These are phyloP conservation scores for Acronicta aceris DNA, from an alignment of 2,888 invertebrate genomes.

Conservation along the genomic window DNA sequence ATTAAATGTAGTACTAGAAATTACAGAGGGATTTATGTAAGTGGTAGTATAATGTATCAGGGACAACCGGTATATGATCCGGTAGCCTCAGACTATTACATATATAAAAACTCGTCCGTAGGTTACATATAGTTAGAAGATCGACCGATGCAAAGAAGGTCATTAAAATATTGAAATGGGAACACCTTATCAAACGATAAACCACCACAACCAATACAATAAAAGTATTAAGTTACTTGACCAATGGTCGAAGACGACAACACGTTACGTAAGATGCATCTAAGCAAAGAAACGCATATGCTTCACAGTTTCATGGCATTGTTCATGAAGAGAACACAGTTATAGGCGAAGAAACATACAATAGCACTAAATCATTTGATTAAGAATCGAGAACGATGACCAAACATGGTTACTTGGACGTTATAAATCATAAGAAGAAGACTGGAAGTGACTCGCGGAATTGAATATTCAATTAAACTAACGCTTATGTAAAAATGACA, in stretches of 20 bases:
- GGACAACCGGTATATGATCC: no score
- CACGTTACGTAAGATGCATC: constrained; percentile 20
- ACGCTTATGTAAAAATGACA: constrained; percentile 55
- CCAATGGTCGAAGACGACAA: background rate
- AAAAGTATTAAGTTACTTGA: constrained; percentile 20
- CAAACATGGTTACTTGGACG: constrained; percentile 72
- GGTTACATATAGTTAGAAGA: constrained; percentile 11
- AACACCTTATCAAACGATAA: background rate
- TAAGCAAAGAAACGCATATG: constrained; percentile 22
- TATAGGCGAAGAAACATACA: constrained; percentile 65
- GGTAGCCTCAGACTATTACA: no score
- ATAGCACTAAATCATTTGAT: constrained; percentile 75
- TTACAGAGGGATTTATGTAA: no score
- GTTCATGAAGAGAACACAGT: constrained; percentile 66
- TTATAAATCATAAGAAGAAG: constrained; percentile 75
- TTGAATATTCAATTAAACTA: constrained; percentile 71
- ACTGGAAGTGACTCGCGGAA: constrained; percentile 63
- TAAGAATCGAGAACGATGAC: constrained; percentile 71
- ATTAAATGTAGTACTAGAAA: constrained; percentile 4
- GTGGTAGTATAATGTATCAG: no score
- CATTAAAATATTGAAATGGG: no score
- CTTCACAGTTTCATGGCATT: constrained; percentile 46
- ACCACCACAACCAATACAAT: background rate
- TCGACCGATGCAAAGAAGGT: no score
- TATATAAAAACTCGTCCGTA: constrained; percentile 10